Evolutionary conservation across 2,888 invertebrate species (phyloP).

Genomic region (Drosophila setosimentum): DNA sequence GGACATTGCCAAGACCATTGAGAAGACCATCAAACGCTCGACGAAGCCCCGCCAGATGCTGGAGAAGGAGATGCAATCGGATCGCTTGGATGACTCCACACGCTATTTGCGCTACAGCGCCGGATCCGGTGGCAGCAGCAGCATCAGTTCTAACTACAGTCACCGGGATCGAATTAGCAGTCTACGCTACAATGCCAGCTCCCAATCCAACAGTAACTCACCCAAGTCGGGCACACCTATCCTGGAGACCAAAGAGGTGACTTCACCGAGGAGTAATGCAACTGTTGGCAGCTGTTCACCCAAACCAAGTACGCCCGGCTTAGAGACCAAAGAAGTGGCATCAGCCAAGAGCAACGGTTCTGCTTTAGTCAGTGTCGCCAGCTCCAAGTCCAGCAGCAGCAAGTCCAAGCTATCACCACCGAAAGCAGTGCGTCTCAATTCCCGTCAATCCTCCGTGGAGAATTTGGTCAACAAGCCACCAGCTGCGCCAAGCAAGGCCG

Average conservation of each 20-base stretch:
- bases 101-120: slow-evolving; percentile 88
- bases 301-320: slow-evolving; percentile 6
- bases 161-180: slow-evolving; percentile 84
- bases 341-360: slow-evolving; percentile 5
- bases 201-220: slow-evolving; percentile 58
- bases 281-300: slow-evolving; percentile 21
- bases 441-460: slow-evolving; percentile 82
- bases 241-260: slow-evolving; percentile 48
- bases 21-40: slow-evolving; percentile 89
- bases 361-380: neutral
- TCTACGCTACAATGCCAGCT: slow-evolving; percentile 80
- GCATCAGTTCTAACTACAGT: slow-evolving; percentile 85
- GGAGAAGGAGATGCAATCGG: slow-evolving; percentile 91
- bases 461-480: slow-evolving; percentile 78
- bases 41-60: slow-evolving; percentile 87
- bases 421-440: slow-evolving; percentile 76
- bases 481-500: slow-evolving; percentile 76
- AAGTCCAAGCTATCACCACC: slow-evolving; percentile 83
- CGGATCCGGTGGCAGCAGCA: slow-evolving; percentile 85
- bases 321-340: neutral
- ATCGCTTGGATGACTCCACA: slow-evolving; percentile 89
- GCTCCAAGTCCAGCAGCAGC: slow-evolving; percentile 16
- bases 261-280: slow-evolving; percentile 27
- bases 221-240: slow-evolving; percentile 53
- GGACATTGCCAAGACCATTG: slow-evolving; percentile 90